Evolutionary conservation across 2,113 vertebrate genomes (phyloP).

Genomic region (Saguinus imperator): DNA sequence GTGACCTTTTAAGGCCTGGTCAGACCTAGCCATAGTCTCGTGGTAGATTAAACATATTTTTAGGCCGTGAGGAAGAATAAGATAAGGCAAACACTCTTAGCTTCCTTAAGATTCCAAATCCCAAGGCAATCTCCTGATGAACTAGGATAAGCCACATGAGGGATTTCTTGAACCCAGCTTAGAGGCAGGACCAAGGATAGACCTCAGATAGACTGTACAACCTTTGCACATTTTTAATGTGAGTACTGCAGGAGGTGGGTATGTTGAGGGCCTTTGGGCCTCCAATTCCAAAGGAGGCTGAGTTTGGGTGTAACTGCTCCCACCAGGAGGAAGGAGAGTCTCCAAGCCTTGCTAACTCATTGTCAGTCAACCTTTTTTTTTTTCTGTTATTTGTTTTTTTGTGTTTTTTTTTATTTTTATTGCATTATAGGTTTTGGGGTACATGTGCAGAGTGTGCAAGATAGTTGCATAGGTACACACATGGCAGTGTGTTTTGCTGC

Average conservation of each 20-base stretch:
- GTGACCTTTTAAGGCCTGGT: neutral
- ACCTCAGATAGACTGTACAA: neutral
- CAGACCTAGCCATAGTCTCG: neutral
- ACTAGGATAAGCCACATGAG: neutral
- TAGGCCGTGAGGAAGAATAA: neutral
- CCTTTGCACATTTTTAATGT: neutral
- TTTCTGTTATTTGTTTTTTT: no score
- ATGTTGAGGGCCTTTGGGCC: rapidly evolving
- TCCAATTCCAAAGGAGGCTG: neutral
- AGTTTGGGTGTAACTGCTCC: neutral
- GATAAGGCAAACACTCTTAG: neutral
- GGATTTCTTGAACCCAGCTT: neutral
- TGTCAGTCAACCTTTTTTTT: no score
- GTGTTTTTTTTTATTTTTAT: no score
- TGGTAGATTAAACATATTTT: neutral
- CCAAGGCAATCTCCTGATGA: neutral
- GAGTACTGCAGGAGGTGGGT: neutral
- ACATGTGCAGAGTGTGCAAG: no score
- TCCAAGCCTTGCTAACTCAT: neutral
- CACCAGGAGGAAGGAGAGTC: neutral
- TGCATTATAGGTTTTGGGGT: no score
- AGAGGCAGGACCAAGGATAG: neutral
- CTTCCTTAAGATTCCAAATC: neutral
- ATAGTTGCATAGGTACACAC: no score
- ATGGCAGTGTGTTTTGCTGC: no score